A percentile compares a stretch with the other conserved stretches of the same genome.
phyloP scores from a whole-genome alignment of 2,797 vertebrate species.

The Gymnoscopelus microlampas region DNA sequence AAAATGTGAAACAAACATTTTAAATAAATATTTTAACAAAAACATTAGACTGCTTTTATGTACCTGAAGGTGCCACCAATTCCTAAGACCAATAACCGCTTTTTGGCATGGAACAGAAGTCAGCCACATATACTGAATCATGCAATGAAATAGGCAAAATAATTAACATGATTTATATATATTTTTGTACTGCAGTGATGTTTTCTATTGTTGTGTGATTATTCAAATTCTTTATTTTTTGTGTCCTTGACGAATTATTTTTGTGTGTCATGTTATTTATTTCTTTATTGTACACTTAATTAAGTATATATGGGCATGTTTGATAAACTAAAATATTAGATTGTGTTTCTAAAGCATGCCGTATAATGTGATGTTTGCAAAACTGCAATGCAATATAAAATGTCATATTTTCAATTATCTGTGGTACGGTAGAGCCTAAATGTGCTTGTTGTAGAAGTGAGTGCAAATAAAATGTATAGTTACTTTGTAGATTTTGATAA shows the following conservation, averaged over 20 bases:
- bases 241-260: too few species aligned
- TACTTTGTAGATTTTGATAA: too few species aligned
- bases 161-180: too few species aligned
- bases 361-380: slow-evolving; percentile 25
- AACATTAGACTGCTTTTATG: not conserved
- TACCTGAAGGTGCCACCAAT: not conserved
- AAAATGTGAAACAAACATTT: slow-evolving; percentile 5
- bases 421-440: slow-evolving; percentile 12
- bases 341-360: slow-evolving; percentile 21
- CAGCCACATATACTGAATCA: too few species aligned
- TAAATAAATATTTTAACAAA: not conserved
- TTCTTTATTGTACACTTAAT: too few species aligned
- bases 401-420: slow-evolving; percentile 23
- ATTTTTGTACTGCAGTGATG: too few species aligned
- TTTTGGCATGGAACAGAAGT: not conserved
- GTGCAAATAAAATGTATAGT: not conserved
- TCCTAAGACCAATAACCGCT: not conserved
- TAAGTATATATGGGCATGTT: too few species aligned
- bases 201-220: too few species aligned
- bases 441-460: slow-evolving; percentile 15
- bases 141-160: too few species aligned
- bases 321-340: too few species aligned
- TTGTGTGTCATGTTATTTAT: too few species aligned
- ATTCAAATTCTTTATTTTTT: too few species aligned
- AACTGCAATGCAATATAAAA: slow-evolving; percentile 37